Conservation (phyloP, 2,888 invertebrate genomes). For the Drosophila melanosoma region DNA sequence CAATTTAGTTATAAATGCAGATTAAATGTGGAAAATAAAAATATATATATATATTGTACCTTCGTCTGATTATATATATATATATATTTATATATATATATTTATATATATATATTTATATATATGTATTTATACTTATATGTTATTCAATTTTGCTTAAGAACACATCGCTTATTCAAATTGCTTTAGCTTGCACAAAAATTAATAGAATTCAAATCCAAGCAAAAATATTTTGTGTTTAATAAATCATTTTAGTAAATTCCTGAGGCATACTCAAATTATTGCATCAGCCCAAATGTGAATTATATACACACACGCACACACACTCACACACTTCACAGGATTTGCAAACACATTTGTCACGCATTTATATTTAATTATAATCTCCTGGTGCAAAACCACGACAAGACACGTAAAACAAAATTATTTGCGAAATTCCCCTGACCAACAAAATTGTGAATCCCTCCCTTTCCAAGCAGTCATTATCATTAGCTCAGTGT, state of each 20-base stretch:
- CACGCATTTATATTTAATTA: slow-evolving; percentile 67
- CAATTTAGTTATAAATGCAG: neutral
- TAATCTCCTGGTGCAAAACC: slow-evolving; percentile 37
- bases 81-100: neutral
- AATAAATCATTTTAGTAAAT: slow-evolving; percentile 19
- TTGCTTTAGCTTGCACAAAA: neutral
- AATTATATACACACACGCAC: neutral
- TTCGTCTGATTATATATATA: no score
- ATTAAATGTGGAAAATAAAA: neutral
- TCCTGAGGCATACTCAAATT: neutral
- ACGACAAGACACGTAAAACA: slow-evolving; percentile 46
- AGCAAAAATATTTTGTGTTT: neutral
- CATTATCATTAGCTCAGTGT: slow-evolving; percentile 65
- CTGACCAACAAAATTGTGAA: slow-evolving; percentile 25
- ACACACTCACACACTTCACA: slow-evolving; percentile 1
- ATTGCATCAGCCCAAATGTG: slow-evolving; percentile 5
- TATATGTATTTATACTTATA: neutral
- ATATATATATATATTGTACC: no score
- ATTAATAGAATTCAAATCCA: neutral
- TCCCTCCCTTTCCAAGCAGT: slow-evolving; percentile 30
- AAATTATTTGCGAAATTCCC: slow-evolving; percentile 51
- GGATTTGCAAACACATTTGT: slow-evolving; percentile 47
- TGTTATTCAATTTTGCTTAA: neutral
- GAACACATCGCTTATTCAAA: neutral
- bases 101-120: no score